Percentiles rank a stretch among this genome's conserved stretches.
phyloP scores from a whole-genome alignment of 2,797 vertebrate species.

The Coccyzus lansbergi region DNA sequence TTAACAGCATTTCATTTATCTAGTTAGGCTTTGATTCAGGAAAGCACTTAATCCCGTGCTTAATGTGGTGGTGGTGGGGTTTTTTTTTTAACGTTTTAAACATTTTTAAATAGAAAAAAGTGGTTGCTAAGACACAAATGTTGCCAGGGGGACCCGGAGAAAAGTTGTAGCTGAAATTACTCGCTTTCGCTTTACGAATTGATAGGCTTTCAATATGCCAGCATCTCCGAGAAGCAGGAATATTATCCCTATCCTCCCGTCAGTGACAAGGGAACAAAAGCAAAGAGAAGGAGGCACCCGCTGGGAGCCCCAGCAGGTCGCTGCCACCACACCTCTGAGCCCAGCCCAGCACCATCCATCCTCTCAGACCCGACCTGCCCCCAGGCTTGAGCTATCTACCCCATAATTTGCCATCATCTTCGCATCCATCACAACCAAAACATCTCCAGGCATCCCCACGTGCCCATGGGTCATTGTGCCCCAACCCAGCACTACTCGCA shows the following conservation, averaged over 20 bases:
- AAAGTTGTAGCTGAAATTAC: conserved; percentile 24
- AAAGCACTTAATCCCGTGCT: conserved; percentile 42
- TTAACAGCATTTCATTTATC: conserved; percentile 63
- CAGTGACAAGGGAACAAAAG: not conserved
- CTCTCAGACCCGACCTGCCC: rapidly evolving
- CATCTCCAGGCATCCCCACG: rapidly evolving
- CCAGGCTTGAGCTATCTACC: not conserved
- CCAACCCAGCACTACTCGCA: rapidly evolving
- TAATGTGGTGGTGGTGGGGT: conserved; percentile 24
- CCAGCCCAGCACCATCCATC: rapidly evolving
- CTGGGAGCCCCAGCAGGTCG: not conserved
- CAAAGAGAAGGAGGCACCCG: not conserved
- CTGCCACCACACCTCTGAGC: not conserved
- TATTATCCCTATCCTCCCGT: not conserved
- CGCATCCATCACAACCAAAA: not conserved
- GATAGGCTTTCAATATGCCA: not conserved
- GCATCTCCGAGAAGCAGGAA: not conserved
- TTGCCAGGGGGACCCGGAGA: not conserved
- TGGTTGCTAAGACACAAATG: conserved; percentile 52
- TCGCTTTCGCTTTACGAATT: not conserved
- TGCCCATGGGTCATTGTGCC: rapidly evolving
- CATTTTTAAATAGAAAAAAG: conserved; percentile 46
- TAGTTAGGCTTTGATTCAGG: conserved; percentile 58
- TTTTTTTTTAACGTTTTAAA: conserved; percentile 43
- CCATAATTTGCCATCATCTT: rapidly evolving